These are phyloP conservation scores for Stenichneumon culpator DNA, from an alignment of 2,888 invertebrate species.

Conservation along the genomic window DNA sequence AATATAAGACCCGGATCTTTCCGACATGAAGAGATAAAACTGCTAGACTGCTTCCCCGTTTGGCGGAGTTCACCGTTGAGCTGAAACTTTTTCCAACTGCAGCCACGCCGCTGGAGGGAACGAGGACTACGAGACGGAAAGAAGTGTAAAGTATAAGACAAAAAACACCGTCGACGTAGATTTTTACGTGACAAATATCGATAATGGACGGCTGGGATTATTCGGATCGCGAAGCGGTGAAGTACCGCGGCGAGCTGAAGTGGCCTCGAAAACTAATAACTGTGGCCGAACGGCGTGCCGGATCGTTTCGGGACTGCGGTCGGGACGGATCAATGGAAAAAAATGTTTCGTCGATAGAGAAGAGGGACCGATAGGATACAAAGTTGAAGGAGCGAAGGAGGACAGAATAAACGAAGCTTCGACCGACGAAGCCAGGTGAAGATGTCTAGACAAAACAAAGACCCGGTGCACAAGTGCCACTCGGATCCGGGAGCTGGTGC, in stretches of 20 bases:
- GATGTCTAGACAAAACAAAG: conserved; percentile 86
- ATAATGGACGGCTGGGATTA: conserved; percentile 62
- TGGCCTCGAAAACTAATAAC: conserved; percentile 53
- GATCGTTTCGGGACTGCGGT: conserved; percentile 43
- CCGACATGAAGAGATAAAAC: not conserved
- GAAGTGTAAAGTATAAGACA: not conserved
- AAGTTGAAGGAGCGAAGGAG: conserved; percentile 4
- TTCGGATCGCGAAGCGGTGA: conserved; percentile 48
- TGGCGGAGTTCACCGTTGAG: not conserved
- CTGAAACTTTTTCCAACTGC: conserved; percentile 8
- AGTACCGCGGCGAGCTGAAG: conserved; percentile 55
- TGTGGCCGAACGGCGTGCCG: conserved; percentile 48
- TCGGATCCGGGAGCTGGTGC: conserved; percentile 88
- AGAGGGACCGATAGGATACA: conserved; percentile 34
- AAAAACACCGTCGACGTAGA: not conserved
- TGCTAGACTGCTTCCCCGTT: not conserved
- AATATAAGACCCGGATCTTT: not conserved
- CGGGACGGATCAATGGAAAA: conserved; percentile 34
- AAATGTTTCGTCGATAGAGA: conserved; percentile 47
- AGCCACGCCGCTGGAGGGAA: not conserved
- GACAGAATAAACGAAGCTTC: conserved; percentile 27
- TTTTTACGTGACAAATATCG: conserved; percentile 50
- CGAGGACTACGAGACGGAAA: not conserved
- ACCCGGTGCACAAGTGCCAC: conserved; percentile 90
- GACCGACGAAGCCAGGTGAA: conserved; percentile 66